Evolutionary conservation across 2,888 invertebrate species (phyloP).

Genomic region (Parnassius orleans): DNA sequence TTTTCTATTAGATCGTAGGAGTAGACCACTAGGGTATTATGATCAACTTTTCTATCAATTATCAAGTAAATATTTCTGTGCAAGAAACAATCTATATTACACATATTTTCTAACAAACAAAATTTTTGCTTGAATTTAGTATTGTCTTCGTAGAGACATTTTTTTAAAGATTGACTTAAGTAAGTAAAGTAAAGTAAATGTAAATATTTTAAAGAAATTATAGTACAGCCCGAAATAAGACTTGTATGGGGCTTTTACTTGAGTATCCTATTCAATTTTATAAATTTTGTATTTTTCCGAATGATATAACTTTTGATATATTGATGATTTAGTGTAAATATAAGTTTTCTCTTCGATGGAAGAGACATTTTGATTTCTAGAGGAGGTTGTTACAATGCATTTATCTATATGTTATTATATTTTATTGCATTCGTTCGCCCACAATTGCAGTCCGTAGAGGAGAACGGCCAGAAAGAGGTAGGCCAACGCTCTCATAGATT

Average conservation of each 20-base stretch:
- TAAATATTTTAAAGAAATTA: slow-evolving; percentile 71
- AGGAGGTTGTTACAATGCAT: slow-evolving; percentile 75
- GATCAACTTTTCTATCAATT: slow-evolving; percentile 78
- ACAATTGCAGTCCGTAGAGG: slow-evolving; percentile 81
- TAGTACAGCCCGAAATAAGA: slow-evolving; percentile 69
- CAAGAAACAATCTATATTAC: slow-evolving; percentile 75
- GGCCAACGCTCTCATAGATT: slow-evolving; percentile 65
- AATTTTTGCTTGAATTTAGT: slow-evolving; percentile 76
- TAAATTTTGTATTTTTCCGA: slow-evolving; percentile 61
- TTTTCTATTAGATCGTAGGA: slow-evolving; percentile 77
- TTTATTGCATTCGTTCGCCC: slow-evolving; percentile 81
- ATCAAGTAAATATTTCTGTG: slow-evolving; percentile 75
- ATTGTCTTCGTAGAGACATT: slow-evolving; percentile 78
- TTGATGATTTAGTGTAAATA: slow-evolving; percentile 61
- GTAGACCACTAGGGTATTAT: slow-evolving; percentile 81
- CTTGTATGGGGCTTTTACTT: slow-evolving; percentile 73
- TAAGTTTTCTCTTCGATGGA: slow-evolving; percentile 60
- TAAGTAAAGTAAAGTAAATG: slow-evolving; percentile 74
- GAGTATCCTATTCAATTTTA: slow-evolving; percentile 60
- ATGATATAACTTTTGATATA: slow-evolving; percentile 66
- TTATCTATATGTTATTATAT: slow-evolving; percentile 79
- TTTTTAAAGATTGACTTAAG: slow-evolving; percentile 71
- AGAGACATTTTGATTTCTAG: slow-evolving; percentile 66
- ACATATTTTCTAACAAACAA: slow-evolving; percentile 72
- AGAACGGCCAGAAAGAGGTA: slow-evolving; percentile 80